Percentiles rank a stretch among this genome's conserved stretches.
These are phyloP conservation scores for Eupsilia transversa DNA, from an alignment of 2,888 invertebrate species.

Conservation along the genomic window DNA sequence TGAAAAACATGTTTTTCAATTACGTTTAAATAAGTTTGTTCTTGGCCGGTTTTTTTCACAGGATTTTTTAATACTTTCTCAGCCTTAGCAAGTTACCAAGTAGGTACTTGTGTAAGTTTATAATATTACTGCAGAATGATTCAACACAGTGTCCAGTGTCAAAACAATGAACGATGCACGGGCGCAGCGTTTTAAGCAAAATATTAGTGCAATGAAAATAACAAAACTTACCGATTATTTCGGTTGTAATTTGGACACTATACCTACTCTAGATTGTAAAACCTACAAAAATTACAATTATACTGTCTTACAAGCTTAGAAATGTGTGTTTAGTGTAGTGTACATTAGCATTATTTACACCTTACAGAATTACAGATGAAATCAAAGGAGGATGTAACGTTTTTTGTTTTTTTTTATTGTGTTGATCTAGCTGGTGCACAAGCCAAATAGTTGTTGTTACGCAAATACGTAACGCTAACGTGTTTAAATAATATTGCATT, in stretches of 20 bases:
- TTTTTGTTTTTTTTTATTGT: too few relatives aligned
- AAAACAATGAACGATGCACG: constrained; percentile 46
- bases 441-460: background rate
- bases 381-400: background rate
- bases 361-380: background rate
- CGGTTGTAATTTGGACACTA: background rate
- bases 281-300: background rate
- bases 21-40: too few relatives aligned
- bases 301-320: background rate
- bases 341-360: background rate
- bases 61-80: constrained; percentile 11
- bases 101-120: constrained; percentile 23
- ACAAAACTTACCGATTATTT: background rate
- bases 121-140: constrained; percentile 31
- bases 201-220: constrained; percentile 9
- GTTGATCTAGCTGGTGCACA: too few relatives aligned
- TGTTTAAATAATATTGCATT: constrained; percentile 6
- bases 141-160: constrained; percentile 43
- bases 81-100: background rate
- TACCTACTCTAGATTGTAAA: background rate
- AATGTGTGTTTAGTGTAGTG: background rate
- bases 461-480: background rate
- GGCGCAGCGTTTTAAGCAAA: constrained; percentile 26
- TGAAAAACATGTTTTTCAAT: too few relatives aligned
- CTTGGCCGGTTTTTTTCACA: too few relatives aligned